phyloP scores from a whole-genome alignment of 1,140 invertebrate species.

The Atopsyche davidsoni region DNA sequence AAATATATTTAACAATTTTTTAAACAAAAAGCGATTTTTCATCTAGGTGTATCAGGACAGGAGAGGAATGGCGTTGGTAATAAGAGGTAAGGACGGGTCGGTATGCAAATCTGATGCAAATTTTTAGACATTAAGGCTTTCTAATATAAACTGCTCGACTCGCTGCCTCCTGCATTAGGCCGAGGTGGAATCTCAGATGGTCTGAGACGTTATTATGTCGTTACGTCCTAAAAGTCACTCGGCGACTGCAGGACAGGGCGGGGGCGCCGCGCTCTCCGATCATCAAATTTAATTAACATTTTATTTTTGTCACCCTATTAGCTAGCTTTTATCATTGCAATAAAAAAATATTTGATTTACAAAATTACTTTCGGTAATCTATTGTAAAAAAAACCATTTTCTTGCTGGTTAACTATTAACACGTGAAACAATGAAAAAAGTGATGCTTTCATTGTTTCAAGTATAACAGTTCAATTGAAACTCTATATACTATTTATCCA shows the following conservation, averaged over 20 bases:
- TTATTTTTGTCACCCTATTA: too few species aligned
- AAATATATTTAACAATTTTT: background rate
- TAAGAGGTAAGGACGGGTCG: conserved; percentile 29
- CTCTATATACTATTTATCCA: too few species aligned
- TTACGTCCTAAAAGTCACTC: too few species aligned
- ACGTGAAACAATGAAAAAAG: background rate
- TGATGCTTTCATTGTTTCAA: background rate
- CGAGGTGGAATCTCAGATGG: conserved; percentile 15
- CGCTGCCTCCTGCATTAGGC: conserved; percentile 22
- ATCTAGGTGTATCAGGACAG: background rate
- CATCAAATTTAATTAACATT: too few species aligned
- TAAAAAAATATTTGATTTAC: too few species aligned
- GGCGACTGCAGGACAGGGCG: too few species aligned
- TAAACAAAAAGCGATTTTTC: background rate
- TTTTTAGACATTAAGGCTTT: conserved; percentile 31
- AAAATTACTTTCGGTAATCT: too few species aligned
- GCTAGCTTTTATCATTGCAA: too few species aligned
- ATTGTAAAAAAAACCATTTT: background rate
- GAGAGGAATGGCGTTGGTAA: conserved; percentile 19
- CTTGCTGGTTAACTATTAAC: background rate
- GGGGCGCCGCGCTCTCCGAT: too few species aligned
- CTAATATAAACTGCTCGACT: conserved; percentile 31
- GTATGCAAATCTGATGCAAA: conserved; percentile 31
- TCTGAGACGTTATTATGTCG: background rate
- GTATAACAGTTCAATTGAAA: background rate